These are phyloP conservation scores for Petrophora chlorosata DNA, from an alignment of 2,888 invertebrate genomes.

Conservation along the genomic window DNA sequence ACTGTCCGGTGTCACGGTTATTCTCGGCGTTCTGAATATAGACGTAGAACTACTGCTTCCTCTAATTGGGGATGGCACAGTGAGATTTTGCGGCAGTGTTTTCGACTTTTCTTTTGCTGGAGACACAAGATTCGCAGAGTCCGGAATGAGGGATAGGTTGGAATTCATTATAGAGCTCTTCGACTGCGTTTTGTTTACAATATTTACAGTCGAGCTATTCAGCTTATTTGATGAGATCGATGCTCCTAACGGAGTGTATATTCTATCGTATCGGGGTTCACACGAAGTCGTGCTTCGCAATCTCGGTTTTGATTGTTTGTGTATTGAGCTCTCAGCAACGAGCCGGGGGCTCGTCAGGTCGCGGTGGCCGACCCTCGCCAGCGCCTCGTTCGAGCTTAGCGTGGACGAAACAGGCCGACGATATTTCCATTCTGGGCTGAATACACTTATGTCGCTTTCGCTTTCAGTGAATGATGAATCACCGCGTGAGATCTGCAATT, in stretches of 20 bases:
- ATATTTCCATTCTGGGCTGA: slow-evolving; percentile 68
- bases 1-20: slow-evolving; percentile 77
- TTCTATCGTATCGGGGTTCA: slow-evolving; percentile 76
- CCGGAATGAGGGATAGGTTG: slow-evolving; percentile 75
- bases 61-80: slow-evolving; percentile 72
- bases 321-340: slow-evolving; percentile 63
- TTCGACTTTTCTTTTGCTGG: slow-evolving; percentile 83
- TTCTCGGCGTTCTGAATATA: slow-evolving; percentile 73
- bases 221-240: slow-evolving; percentile 71
- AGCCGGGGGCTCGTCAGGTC: slow-evolving; percentile 72
- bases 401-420: slow-evolving; percentile 74
- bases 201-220: slow-evolving; percentile 66
- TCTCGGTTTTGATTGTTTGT: slow-evolving; percentile 66
- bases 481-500: slow-evolving; percentile 60
- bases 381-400: slow-evolving; percentile 72
- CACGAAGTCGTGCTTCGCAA: slow-evolving; percentile 73
- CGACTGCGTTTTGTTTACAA: slow-evolving; percentile 58
- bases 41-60: slow-evolving; percentile 75
- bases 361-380: slow-evolving; percentile 67
- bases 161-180: slow-evolving; percentile 71
- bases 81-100: slow-evolving; percentile 85
- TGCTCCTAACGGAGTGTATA: slow-evolving; percentile 70
- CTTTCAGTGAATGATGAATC: slow-evolving; percentile 76
- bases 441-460: slow-evolving; percentile 72
- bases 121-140: slow-evolving; percentile 73